phyloP scores from a whole-genome alignment of 2,888 invertebrate genomes.

The Pocota personata region DNA sequence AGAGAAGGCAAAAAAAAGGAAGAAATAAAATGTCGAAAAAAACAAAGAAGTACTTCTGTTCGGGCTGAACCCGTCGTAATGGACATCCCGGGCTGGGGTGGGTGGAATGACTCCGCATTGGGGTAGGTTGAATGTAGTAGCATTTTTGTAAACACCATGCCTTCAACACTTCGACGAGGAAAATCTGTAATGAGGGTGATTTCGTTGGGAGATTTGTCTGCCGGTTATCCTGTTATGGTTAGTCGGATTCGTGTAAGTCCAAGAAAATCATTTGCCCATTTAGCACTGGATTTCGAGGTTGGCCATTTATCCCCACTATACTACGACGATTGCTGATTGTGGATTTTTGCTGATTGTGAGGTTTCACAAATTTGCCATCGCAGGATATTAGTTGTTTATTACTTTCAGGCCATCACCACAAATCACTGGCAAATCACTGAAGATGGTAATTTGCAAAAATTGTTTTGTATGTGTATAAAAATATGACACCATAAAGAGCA shows the following conservation, averaged over 20 bases:
- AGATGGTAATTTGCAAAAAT: constrained; percentile 71
- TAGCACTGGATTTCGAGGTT: constrained; percentile 66
- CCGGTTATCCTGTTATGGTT: constrained; percentile 68
- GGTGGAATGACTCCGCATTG: constrained; percentile 19
- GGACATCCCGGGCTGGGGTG: constrained; percentile 22
- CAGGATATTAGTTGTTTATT: constrained; percentile 71
- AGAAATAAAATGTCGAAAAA: constrained; percentile 53
- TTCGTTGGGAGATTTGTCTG: constrained; percentile 70
- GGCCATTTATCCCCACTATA: constrained; percentile 38
- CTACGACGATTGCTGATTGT: constrained; percentile 45
- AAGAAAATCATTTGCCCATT: constrained; percentile 74
- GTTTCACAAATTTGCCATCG: constrained; percentile 32
- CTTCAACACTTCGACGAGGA: constrained; percentile 59
- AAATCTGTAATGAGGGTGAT: constrained; percentile 70
- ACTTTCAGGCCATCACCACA: constrained; percentile 56
- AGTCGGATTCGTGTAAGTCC: constrained; percentile 60
- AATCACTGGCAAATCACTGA: constrained; percentile 52
- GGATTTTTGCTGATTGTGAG: constrained; percentile 59
- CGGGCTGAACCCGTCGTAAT: constrained; percentile 43
- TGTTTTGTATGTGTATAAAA: constrained; percentile 52
- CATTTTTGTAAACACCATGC: constrained; percentile 27
- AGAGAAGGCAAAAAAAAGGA: not conserved
- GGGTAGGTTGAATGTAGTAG: constrained; percentile 26
- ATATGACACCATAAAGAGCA: constrained; percentile 70
- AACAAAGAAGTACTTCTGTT: constrained; percentile 59